Evolutionary conservation across 2,888 invertebrate species (phyloP), one percentile per base, ranked within the genome.

Genomic region (Actias luna): DNA sequence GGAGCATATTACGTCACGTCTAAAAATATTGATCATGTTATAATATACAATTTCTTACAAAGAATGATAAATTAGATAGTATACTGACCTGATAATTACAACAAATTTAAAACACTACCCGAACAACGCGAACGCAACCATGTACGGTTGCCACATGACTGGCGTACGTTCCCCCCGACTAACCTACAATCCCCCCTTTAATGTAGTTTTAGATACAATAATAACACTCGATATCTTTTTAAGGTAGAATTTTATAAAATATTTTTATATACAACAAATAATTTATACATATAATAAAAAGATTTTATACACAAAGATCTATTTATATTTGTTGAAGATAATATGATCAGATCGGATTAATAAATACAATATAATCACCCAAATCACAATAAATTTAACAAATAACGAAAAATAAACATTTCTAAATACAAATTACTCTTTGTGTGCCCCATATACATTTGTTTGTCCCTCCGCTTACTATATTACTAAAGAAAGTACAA

Each of bases 1-100:
- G n/a, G 29, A 52, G 27, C 55, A 1, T 25, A 29, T 46, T 59
- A 62, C 46, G 57, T 39, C 60, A 50, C 55, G 55, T 52, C 33
- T 25, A 22, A 59, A 35, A 58, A 52, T 35, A 52, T 42, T 62
- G 25, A 55, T 57, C 33, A 16, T 42, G 14, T 59, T 39, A 61
- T 27, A 59, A 63, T 55, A 61, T 62, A 67, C 62, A 36, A 22
- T 60, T 62, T 58, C 35, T 60, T n/a, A n/a, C n/a, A n/a, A n/a
- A n/a, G n/a, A n/a, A 60, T 55, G 61, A 59, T 61, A 64, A 61
- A 65, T 61, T 57, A 65, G 64, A 62, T 60, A 61, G 27, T 61
- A 63, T 69, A 70, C 72, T 72, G 69, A 72, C 72, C 71, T 69
- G 59, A 59, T 52, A 55, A 29, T 27, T 18, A 63, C 31, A 59